These are phyloP conservation scores for Patella pellucida DNA, from an alignment of 2,888 invertebrate genomes.

Conservation along the genomic window DNA sequence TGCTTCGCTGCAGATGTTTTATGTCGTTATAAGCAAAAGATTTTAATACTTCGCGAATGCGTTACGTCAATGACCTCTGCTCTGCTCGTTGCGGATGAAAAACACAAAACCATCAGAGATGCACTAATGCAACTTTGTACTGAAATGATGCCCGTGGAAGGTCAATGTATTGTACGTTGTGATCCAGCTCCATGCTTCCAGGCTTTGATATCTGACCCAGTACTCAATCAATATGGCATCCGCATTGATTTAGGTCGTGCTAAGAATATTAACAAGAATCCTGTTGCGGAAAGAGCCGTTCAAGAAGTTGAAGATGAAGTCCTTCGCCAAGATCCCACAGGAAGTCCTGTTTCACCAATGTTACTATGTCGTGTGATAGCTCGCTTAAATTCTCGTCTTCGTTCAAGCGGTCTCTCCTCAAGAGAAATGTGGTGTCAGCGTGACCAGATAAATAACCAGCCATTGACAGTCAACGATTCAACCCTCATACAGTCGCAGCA, in stretches of 20 bases:
- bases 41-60: constrained; percentile 34
- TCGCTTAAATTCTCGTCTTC: constrained; percentile 13
- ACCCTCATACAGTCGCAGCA: neutral
- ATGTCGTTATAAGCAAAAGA: constrained; percentile 32
- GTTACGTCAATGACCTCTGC: constrained; percentile 36
- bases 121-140: constrained; percentile 27
- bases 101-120: constrained; percentile 28
- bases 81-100: constrained; percentile 29
- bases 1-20: constrained; percentile 36
- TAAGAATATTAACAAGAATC: constrained; percentile 23
- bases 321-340: neutral
- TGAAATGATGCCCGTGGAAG: constrained; percentile 32
- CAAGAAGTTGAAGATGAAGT: constrained; percentile 17
- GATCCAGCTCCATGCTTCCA: too few relatives aligned
- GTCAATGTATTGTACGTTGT: too few relatives aligned
- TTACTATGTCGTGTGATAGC: neutral
- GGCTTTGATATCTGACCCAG: too few relatives aligned
- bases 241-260: constrained; percentile 6
- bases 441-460: constrained; percentile 12
- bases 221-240: too few relatives aligned
- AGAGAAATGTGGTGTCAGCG: constrained; percentile 9
- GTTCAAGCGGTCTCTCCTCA: constrained; percentile 13
- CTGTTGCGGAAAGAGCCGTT: constrained; percentile 16
- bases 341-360: too few relatives aligned
- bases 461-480: neutral